phyloP scores from a whole-genome alignment of 2,113 vertebrate genomes.

The Rostratula benghalensis region DNA sequence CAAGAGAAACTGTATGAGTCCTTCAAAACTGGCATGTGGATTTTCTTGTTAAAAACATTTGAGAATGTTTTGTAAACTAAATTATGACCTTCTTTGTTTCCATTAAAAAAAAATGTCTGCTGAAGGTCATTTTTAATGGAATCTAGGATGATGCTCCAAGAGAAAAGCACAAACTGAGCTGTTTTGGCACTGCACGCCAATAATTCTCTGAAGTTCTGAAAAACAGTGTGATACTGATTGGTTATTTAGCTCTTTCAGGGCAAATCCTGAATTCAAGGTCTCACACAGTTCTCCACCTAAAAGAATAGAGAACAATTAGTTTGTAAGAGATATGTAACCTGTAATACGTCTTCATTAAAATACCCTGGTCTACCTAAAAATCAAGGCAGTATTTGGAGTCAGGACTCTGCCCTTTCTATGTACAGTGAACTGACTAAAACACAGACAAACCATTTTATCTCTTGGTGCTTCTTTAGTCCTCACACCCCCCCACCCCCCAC shows the following conservation, averaged over 20 bases:
- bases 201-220: neutral
- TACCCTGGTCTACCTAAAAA: neutral
- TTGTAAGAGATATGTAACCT: neutral
- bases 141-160: neutral
- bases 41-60: conserved; percentile 19
- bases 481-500: too few relatives aligned
- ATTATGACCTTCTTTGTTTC: neutral
- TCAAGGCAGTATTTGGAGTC: neutral
- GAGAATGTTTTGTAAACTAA: conserved; percentile 6
- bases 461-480: neutral
- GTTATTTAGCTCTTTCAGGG: neutral
- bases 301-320: neutral
- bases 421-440: neutral
- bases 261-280: neutral
- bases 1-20: neutral
- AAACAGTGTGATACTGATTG: neutral
- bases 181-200: neutral
- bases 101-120: neutral
- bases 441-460: neutral
- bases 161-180: neutral
- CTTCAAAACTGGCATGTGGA: neutral
- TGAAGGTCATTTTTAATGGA: conserved; percentile 4
- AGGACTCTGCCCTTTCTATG: neutral
- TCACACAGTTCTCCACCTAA: neutral
- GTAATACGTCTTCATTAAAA: neutral